Base-by-base conservation (phyloP, 1,140 invertebrate species). In the Caerostris extrusa region DNA sequence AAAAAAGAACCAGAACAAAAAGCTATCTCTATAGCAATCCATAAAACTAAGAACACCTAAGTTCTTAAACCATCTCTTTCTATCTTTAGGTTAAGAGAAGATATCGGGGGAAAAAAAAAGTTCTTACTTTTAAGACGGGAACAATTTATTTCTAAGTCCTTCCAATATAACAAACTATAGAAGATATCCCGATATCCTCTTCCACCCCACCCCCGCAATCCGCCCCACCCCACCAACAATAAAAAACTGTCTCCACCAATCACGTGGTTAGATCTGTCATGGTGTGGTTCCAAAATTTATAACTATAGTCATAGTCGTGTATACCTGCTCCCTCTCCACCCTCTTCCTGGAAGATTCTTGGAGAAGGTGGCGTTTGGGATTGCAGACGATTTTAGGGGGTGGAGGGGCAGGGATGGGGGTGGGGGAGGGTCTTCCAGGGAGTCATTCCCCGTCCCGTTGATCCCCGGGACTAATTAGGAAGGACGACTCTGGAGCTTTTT, bases 121-220 rank as follows among this genome's bases (percentile, higher is more conserved):
- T 77, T 82, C 71, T 82, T 81, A 55, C 57, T 87, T 93, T 93
- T 93, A 93, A 93, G 91, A 93, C 50, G 91, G 34, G 64, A n/a
- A 88, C 92, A 93, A 93, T 93, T 93, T 93, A 93, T 93, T 93
- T 93, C 92, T 93, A 93, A 93, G 92, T 58, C 85, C 85, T 17
- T 10, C 85, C 56, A 88, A 58, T 89, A 93, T 93, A 93, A 93
- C 92, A 93, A 93, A 93, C 90, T 91, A 57, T 83, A 77, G 81
- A 71, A 83, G 81, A 91, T 58, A 53, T 91, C 90, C 56, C 7
- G 64, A 90, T 61, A 77, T 60, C 64, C 64, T 58, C 90, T 58
- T 5, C 58, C 64, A 5, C 56, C 83, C 77, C 77, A 5, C 7
- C 77, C 67, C 34, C 5, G 3, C 34, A 34, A 34, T 2, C 34